A percentile compares a stretch with the other conserved stretches of the same genome.
phyloP scores from a whole-genome alignment of 1,140 invertebrate species.

The Tachypleus tridentatus region DNA sequence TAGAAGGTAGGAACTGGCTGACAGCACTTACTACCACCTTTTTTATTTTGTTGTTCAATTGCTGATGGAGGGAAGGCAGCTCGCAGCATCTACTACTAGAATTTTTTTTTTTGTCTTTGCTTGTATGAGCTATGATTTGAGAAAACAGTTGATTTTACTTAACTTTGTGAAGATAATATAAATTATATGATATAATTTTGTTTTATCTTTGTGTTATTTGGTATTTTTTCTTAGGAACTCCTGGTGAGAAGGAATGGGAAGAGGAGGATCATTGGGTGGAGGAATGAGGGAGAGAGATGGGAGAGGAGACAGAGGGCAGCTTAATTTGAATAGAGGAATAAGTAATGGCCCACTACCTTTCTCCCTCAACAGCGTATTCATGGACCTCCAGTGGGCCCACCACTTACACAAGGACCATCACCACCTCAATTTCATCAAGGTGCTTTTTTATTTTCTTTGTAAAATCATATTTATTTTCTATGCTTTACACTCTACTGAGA shows the following conservation, averaged over 20 bases:
- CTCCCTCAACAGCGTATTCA: background rate
- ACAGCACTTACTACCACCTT: too few relatives aligned
- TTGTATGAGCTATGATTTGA: too few relatives aligned
- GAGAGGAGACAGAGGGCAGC: background rate
- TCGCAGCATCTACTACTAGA: too few relatives aligned
- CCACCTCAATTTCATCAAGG: slow-evolving; percentile 6
- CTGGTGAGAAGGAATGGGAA: background rate
- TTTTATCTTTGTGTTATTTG: too few relatives aligned
- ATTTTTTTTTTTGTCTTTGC: too few relatives aligned
- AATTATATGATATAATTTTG: too few relatives aligned
- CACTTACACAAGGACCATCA: background rate
- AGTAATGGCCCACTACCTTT: slow-evolving; percentile 5
- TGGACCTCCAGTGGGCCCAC: slow-evolving; percentile 11
- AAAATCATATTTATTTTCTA: background rate
- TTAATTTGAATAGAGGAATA: background rate
- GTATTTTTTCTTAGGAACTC: too few relatives aligned
- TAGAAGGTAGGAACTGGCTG: too few relatives aligned
- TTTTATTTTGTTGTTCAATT: too few relatives aligned
- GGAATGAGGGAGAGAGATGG: slow-evolving; percentile 11
- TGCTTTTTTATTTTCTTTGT: slow-evolving; percentile 9
- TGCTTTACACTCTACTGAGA: background rate
- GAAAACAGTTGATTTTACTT: too few relatives aligned
- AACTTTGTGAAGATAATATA: too few relatives aligned
- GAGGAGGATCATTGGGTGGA: background rate
- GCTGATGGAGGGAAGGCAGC: too few relatives aligned